Evolutionary conservation across 2,888 invertebrate genomes (phyloP).

Genomic region (Rhagonycha fulva): DNA sequence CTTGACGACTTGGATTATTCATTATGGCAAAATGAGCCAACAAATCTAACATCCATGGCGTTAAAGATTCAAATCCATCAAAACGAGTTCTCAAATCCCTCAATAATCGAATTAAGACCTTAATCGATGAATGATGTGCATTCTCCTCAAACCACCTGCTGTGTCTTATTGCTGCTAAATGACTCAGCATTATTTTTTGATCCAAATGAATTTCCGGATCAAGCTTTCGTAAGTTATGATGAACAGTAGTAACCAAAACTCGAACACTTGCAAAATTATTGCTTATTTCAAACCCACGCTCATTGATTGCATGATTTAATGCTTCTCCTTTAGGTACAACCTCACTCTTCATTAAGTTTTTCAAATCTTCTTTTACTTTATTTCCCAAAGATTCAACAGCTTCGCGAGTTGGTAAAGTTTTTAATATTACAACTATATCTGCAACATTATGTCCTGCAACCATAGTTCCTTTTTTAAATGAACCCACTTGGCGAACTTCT

Average conservation of each 20-base stretch:
- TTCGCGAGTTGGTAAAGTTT: slow-evolving; percentile 94
- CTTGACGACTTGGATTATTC: slow-evolving; percentile 93
- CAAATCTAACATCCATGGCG: slow-evolving; percentile 96
- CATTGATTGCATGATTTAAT: slow-evolving; percentile 62
- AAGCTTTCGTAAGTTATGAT: slow-evolving; percentile 89
- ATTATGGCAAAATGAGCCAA: slow-evolving; percentile 95
- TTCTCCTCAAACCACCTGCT: slow-evolving; percentile 98
- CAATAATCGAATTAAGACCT: slow-evolving; percentile 88
- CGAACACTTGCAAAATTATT: slow-evolving; percentile 85
- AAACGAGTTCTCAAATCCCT: slow-evolving; percentile 90
- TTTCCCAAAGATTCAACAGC: slow-evolving; percentile 91
- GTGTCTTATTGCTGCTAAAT: slow-evolving; percentile 92
- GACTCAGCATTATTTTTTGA: slow-evolving; percentile 80
- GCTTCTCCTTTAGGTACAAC: slow-evolving; percentile 65
- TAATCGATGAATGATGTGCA: slow-evolving; percentile 94
- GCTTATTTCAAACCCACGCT: slow-evolving; percentile 87
- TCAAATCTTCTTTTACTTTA: slow-evolving; percentile 86
- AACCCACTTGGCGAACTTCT: slow-evolving; percentile 95
- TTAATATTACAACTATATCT: slow-evolving; percentile 94
- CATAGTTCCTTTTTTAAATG: slow-evolving; percentile 98
- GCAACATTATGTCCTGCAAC: slow-evolving; percentile 93
- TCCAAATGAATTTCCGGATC: slow-evolving; percentile 85
- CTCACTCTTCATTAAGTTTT: slow-evolving; percentile 68
- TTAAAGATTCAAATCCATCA: slow-evolving; percentile 86
- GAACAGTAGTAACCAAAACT: slow-evolving; percentile 91